phyloP scores from a whole-genome alignment of 1,140 invertebrate genomes.

The Heterodera schachtii region DNA sequence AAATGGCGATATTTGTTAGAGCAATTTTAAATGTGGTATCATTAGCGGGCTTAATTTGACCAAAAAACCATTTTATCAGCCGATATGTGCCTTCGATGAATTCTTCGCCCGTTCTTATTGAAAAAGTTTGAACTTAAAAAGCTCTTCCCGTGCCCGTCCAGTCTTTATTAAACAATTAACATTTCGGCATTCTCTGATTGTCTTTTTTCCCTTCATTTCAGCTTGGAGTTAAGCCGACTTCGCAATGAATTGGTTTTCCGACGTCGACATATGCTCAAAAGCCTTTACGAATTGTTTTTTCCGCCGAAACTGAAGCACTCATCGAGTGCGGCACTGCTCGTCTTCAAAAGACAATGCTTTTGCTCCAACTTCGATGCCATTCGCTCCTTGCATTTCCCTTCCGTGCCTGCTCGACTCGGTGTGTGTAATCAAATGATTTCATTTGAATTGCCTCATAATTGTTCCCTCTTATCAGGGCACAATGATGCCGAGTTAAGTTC shows the following conservation, averaged over 20 bases:
- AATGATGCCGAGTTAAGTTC: constrained; percentile 48
- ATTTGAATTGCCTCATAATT: neutral
- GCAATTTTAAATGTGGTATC: no score
- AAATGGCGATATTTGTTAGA: no score
- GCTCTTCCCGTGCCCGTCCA: no score
- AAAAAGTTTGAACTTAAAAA: no score
- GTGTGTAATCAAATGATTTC: neutral
- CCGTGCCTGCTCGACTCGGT: constrained; percentile 16
- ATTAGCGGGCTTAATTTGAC: no score
- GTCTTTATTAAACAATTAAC: no score
- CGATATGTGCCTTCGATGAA: no score
- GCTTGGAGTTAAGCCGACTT: constrained; percentile 16
- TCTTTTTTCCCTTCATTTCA: constrained; percentile 26
- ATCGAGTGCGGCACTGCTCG: neutral
- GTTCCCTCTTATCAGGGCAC: constrained; percentile 39
- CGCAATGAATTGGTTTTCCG: constrained; percentile 50
- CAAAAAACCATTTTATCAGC: no score
- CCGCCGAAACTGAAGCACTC: neutral
- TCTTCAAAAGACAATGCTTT: constrained; percentile 34
- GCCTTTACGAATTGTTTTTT: constrained; percentile 25
- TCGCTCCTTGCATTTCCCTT: constrained; percentile 38
- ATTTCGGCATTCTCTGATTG: neutral
- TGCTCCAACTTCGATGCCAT: constrained; percentile 42
- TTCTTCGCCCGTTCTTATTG: no score
- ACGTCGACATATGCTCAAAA: constrained; percentile 41